Conservation (phyloP, 2,113 vertebrate genomes). For the Geococcyx californianus region DNA sequence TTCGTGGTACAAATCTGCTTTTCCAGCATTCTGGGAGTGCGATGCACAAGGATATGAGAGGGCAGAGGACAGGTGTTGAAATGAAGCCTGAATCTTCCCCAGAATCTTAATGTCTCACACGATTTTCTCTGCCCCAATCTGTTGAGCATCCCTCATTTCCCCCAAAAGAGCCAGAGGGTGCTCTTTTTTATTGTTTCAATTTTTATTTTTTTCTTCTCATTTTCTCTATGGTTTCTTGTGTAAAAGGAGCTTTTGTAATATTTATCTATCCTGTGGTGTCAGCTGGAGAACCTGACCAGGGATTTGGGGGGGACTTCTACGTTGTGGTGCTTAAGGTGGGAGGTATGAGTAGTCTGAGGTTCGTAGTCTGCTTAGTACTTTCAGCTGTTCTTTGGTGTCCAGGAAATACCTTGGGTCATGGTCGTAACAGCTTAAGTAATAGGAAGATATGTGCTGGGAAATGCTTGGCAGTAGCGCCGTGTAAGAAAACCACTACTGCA, state of each 20-base stretch:
- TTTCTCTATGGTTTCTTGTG: neutral
- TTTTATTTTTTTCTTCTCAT: neutral
- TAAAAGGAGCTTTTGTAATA: neutral
- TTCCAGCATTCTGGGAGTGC: accelerated
- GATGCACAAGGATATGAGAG: neutral
- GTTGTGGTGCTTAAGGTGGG: neutral
- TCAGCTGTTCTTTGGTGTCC: neutral
- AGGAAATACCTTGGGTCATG: neutral
- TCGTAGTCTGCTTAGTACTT: neutral
- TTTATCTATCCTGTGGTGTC: neutral
- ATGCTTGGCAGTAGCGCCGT: neutral
- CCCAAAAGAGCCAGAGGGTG: neutral
- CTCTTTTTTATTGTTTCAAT: neutral
- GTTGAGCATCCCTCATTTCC: neutral
- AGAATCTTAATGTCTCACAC: neutral
- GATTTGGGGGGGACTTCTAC: neutral
- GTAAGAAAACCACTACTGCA: neutral
- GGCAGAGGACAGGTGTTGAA: neutral
- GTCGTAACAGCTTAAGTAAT: slow-evolving; percentile 30
- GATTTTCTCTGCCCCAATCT: neutral
- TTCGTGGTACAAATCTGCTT: neutral
- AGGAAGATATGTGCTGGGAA: slow-evolving; percentile 4
- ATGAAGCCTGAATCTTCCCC: neutral
- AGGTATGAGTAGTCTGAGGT: neutral
- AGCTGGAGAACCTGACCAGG: neutral